phyloP scores from a whole-genome alignment of 2,797 vertebrate species.

The Podarcis lilfordi region DNA sequence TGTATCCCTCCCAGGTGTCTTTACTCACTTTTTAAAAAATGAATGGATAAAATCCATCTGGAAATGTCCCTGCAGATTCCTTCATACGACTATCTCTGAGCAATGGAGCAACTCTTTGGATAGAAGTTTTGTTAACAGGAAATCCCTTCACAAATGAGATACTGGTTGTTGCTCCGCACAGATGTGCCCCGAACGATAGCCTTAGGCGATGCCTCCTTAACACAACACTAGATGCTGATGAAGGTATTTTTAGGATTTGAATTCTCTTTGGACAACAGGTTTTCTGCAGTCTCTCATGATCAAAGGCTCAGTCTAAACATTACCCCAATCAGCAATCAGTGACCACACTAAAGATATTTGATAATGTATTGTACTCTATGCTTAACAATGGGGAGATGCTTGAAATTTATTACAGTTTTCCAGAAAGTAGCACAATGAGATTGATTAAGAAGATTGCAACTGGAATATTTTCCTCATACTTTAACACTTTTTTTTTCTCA shows the following conservation, averaged over 20 bases:
- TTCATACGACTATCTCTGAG: background rate
- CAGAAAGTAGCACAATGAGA: background rate
- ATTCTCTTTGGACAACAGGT: background rate
- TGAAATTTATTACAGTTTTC: background rate
- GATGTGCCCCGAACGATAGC: slow-evolving; percentile 37
- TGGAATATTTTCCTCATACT: background rate
- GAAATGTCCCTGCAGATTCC: background rate
- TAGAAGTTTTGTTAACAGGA: background rate
- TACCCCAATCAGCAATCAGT: background rate
- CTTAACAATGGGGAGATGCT: background rate
- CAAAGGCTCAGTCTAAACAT: background rate
- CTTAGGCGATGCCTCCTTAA: slow-evolving; percentile 46
- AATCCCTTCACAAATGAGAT: background rate
- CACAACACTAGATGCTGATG: background rate
- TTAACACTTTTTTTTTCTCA: background rate
- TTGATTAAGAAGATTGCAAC: background rate
- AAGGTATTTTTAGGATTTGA: background rate
- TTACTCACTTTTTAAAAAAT: too few relatives aligned
- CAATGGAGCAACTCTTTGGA: background rate
- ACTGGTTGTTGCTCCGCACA: background rate
- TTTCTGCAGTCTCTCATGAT: background rate
- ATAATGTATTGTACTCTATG: background rate
- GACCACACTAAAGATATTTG: background rate
- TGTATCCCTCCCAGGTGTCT: too few relatives aligned
- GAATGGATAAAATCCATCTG: background rate